Base-by-base conservation (phyloP, 2,888 invertebrate species). In the Octonoba sinensis region DNA sequence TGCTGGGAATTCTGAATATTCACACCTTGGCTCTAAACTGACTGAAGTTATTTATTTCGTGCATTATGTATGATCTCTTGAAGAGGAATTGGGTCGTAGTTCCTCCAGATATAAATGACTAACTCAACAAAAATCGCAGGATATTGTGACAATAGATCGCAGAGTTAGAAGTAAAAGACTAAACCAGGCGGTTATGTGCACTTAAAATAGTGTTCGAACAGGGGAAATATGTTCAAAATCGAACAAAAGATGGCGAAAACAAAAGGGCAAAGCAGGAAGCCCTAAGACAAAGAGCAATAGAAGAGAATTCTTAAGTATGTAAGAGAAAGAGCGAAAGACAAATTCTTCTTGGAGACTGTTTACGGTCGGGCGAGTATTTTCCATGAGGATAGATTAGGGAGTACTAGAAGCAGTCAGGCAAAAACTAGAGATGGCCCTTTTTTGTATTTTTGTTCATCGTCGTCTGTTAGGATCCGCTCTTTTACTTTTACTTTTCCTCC, bases 241-340 rank as follows among this genome's bases (percentile, higher is more conserved):
- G 44, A 62, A 62, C 44, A 62, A 44, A 36, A 44, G 62, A n/a
- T 22, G 62, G 24, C 15, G 44, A n/a, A 18, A 49, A 79, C 69
- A 76, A 70, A 65, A 72, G 65, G 66, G 57, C 44, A 27, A 46
- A 57, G 71, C 64, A 72, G 73, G 79, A 70, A 78, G 67, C 62
- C 36, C 77, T 70, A 67, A 73, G 82, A 78, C 74, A 71, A 76
- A 67, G 62, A 62, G 46, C 72, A 77, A 64, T 69, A 71, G 71
- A 76, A 73, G 66, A 51, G 47, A 83, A 78, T 82, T 66, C 75
- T 71, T 69, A 73, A 73, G 73, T 73, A 81, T 71, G 82, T 75
- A 72, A 64, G 79, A 59, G 73, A 57, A 22, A 62, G 49, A 15
- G 47, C 24, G 47, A 73, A 75, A 82, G 82, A 82, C 82, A 82